Evolutionary conservation across 2,797 vertebrate genomes (phyloP).

Genomic region (Cyclura pinguis): DNA sequence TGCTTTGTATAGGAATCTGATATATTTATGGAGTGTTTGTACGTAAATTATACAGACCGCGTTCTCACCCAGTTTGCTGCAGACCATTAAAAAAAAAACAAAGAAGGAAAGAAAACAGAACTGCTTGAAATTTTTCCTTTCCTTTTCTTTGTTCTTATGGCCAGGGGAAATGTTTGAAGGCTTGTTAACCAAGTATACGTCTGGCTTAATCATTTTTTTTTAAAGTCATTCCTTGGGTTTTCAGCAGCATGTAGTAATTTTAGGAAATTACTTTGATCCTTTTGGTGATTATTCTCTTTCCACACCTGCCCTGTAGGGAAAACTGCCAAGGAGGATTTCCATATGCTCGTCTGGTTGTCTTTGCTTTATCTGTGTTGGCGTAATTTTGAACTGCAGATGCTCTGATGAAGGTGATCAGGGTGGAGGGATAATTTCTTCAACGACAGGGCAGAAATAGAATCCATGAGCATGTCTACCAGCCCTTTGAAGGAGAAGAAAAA

Average conservation of each 20-base stretch:
- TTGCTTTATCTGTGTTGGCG: slow-evolving; percentile 29
- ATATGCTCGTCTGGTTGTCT: slow-evolving; percentile 57
- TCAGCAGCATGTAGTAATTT: slow-evolving; percentile 44
- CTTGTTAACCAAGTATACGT: slow-evolving; percentile 35
- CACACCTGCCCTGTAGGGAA: slow-evolving; percentile 62
- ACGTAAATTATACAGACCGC: fast-evolving
- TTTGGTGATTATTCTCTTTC: slow-evolving; percentile 39
- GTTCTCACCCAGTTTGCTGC: neutral
- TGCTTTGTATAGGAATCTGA: slow-evolving; percentile 20
- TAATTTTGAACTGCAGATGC: slow-evolving; percentile 31
- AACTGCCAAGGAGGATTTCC: slow-evolving; percentile 65
- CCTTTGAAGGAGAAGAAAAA: neutral
- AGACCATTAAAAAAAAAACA: neutral
- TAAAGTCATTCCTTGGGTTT: neutral
- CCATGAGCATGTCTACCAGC: neutral
- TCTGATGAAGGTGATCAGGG: slow-evolving; percentile 56
- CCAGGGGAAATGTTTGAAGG: neutral
- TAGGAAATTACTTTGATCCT: slow-evolving; percentile 50
- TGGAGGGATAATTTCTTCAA: slow-evolving; percentile 10
- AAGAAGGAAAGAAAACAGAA: neutral
- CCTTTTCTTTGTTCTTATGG: neutral
- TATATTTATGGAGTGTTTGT: neutral
- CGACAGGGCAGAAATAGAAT: neutral
- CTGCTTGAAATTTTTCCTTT: neutral
- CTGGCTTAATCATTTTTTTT: slow-evolving; percentile 25